Evolutionary conservation across 2,113 vertebrate species (phyloP), one percentile per base, ranked within the genome.

Genomic region (Caranx melampygus): DNA sequence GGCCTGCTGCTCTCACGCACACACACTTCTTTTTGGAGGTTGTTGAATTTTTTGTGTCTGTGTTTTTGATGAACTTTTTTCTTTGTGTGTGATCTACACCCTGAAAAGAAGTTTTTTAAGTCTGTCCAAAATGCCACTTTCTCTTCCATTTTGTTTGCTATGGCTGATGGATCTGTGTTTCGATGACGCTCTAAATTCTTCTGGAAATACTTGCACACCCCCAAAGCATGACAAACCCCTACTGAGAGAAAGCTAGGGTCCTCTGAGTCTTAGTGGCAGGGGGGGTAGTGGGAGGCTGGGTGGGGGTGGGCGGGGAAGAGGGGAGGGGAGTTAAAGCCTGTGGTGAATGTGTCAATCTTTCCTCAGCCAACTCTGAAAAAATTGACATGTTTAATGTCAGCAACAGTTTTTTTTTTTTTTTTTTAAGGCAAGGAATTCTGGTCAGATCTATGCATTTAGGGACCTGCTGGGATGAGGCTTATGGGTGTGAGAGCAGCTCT

Each of bases 301-400:
- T 26, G 37, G 8, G 63, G 37, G 45, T 15, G 33, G 77, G 52
- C 3, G 15, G 59, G 33, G 40, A 75, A 55, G 42, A 78, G 73
- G 33, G 68, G 16, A 65, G 68, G 21, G 54, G 64, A 81, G 83
- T 71, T 76, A 54, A 83, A 81, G 64, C 60, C 18, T 85, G 83
- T 47, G 73, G 83, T 64, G 35, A 72, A 87, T 67, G 72, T 86
- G 75, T 80, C 87, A 83, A 49, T 85, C 73, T 86, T 74, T 83
- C 76, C 70, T 42, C 49, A 63, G 61, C 45, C 78, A 72, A 54
- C 68, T 54, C 77, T 54, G 65, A 72, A 83, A 79, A 75, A 72
- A 47, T 69, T 76, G 65, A 65, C 54, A 60, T 49, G 54, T 88
- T 74, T 66, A 86, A 66, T 57, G 44, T 61, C 44, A 61, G 40